Evolutionary conservation across 2,888 invertebrate genomes (phyloP).

Genomic region (Antitype chi): DNA sequence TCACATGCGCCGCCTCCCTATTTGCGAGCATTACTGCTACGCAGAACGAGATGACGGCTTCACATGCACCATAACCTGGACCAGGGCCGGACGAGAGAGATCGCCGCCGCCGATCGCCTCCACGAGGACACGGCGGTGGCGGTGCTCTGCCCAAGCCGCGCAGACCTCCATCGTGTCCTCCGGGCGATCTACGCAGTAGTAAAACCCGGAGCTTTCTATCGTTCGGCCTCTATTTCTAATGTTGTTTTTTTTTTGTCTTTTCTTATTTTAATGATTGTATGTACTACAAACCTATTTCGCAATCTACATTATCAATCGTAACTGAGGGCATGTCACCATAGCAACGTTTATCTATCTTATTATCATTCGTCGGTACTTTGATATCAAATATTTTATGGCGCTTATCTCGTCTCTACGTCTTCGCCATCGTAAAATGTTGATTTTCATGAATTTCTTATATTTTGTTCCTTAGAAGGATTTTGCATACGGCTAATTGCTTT

Average conservation of each 20-base stretch:
- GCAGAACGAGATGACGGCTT: too few species aligned
- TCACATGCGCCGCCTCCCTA: too few species aligned
- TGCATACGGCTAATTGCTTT: conserved; percentile 35
- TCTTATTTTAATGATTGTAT: not conserved
- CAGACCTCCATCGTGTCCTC: too few species aligned
- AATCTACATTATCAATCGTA: conserved; percentile 47
- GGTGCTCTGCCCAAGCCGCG: too few species aligned
- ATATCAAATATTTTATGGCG: conserved; percentile 60
- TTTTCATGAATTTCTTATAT: conserved; percentile 52
- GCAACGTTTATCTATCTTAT: conserved; percentile 39
- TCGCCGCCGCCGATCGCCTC: too few species aligned
- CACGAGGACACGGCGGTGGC: too few species aligned
- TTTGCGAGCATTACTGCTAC: too few species aligned
- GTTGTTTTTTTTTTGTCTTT: not conserved
- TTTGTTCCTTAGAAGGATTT: conserved; percentile 12
- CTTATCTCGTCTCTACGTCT: conserved; percentile 44
- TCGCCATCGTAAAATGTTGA: conserved; percentile 48
- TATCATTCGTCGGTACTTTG: conserved; percentile 58
- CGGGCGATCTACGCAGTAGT: too few species aligned
- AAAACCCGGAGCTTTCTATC: not conserved
- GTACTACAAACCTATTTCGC: conserved; percentile 38
- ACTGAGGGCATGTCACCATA: conserved; percentile 43
- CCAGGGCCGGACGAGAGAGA: too few species aligned
- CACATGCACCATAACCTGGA: too few species aligned
- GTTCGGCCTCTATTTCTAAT: not conserved